Conservation (phyloP, 2,888 invertebrate species). For the Leucophenga maculata region DNA sequence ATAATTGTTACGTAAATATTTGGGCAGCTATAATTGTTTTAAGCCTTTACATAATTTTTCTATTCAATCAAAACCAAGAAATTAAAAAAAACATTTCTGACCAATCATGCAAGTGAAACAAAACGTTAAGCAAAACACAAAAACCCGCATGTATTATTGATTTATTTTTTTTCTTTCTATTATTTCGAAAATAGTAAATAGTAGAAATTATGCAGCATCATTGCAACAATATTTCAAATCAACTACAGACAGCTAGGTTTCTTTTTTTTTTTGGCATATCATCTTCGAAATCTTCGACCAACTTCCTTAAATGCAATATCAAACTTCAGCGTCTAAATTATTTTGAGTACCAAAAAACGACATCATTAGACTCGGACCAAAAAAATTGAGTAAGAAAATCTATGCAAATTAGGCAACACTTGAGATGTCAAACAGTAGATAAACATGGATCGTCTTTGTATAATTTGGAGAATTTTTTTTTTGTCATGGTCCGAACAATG, state of each 20-base stretch:
- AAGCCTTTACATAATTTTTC: slow-evolving; percentile 61
- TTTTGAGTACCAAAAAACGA: slow-evolving; percentile 40
- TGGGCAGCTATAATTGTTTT: slow-evolving; percentile 61
- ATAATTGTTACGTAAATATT: slow-evolving; percentile 64
- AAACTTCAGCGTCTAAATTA: slow-evolving; percentile 33
- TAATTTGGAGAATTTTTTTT: neutral
- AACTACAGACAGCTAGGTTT: slow-evolving; percentile 31
- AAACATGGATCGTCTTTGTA: neutral
- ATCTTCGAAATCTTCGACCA: slow-evolving; percentile 34
- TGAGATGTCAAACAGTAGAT: slow-evolving; percentile 46
- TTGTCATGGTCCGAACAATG: neutral
- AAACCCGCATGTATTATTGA: slow-evolving; percentile 31
- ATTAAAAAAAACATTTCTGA: slow-evolving; percentile 31
- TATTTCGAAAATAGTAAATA: no score
- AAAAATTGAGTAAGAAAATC: slow-evolving; percentile 14
- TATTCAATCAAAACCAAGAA: neutral
- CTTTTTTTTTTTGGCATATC: slow-evolving; percentile 54
- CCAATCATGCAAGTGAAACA: slow-evolving; percentile 51
- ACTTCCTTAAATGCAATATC: slow-evolving; percentile 18
- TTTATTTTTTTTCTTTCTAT: no score
- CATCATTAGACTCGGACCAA: slow-evolving; percentile 58
- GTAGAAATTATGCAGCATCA: slow-evolving; percentile 53
- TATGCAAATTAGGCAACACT: slow-evolving; percentile 58
- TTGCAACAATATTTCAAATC: slow-evolving; percentile 57
- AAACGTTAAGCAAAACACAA: neutral